These are phyloP conservation scores for Geococcyx californianus DNA, from an alignment of 2,113 vertebrate species.

Conservation along the genomic window DNA sequence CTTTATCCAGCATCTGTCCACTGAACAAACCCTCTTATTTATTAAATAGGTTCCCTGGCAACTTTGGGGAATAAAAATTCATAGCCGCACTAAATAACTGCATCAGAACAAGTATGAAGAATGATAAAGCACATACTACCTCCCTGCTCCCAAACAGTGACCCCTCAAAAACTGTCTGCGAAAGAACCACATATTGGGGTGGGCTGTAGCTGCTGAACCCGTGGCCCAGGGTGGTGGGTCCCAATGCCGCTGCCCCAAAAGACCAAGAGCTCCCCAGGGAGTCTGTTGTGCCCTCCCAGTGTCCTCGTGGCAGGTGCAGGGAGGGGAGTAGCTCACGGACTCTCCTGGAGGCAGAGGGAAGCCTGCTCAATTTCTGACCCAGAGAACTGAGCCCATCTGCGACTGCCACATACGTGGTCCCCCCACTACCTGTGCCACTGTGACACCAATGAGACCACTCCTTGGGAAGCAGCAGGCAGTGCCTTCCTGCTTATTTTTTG, in stretches of 20 bases:
- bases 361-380: neutral
- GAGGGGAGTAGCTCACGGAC: neutral
- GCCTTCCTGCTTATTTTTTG: too few relatives aligned
- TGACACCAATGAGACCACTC: too few relatives aligned
- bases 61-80: neutral
- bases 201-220: neutral
- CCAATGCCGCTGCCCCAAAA: neutral
- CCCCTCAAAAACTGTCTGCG: neutral
- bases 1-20: neutral
- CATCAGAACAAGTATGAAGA: neutral
- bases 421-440: too few relatives aligned
- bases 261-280: neutral
- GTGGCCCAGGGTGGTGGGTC: too few relatives aligned
- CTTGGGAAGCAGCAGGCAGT: too few relatives aligned
- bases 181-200: rapidly evolving
- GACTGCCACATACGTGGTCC: rapidly evolving
- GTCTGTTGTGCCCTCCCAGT: neutral
- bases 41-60: neutral
- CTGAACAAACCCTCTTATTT: neutral
- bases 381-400: neutral
- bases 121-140: neutral
- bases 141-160: neutral
- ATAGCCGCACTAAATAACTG: neutral
- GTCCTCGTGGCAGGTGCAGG: neutral
- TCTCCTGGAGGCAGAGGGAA: neutral